A percentile compares a stretch with the other conserved stretches of the same genome.
Conservation (phyloP, 1,140 invertebrate species). For the Diorhabda carinulata region DNA sequence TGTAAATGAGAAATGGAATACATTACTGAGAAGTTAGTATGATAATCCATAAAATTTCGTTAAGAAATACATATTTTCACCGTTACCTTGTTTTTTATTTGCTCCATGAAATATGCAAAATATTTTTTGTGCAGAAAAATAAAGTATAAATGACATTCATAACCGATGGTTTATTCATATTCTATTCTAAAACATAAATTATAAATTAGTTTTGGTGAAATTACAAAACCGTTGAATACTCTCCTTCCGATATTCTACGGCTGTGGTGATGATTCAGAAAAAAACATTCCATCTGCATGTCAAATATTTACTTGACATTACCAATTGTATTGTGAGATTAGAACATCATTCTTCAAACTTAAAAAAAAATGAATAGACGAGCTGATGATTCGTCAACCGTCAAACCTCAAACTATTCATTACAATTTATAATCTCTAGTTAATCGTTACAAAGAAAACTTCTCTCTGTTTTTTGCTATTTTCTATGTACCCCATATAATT, state of each 20-base stretch:
- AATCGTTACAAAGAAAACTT: not conserved
- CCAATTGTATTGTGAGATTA: not conserved
- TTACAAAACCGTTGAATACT: not conserved
- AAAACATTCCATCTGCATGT: not conserved
- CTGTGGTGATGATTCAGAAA: not conserved
- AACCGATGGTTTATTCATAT: no score
- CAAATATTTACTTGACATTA: conserved; percentile 3
- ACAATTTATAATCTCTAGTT: not conserved
- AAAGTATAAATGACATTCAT: no score
- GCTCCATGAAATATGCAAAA: no score
- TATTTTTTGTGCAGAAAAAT: no score
- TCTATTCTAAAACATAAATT: no score
- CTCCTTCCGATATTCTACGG: not conserved
- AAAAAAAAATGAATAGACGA: not conserved
- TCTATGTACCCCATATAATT: not conserved
- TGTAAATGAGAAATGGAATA: no score
- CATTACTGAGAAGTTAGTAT: no score
- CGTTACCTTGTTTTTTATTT: no score
- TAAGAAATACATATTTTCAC: no score
- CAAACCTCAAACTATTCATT: conserved; percentile 2
- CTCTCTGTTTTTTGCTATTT: not conserved
- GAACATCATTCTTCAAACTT: not conserved
- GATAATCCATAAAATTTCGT: no score
- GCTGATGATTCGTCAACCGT: not conserved
- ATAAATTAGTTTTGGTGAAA: no score